These are phyloP conservation scores for Atethmia centrago DNA, from an alignment of 2,888 invertebrate genomes.

Conservation along the genomic window DNA sequence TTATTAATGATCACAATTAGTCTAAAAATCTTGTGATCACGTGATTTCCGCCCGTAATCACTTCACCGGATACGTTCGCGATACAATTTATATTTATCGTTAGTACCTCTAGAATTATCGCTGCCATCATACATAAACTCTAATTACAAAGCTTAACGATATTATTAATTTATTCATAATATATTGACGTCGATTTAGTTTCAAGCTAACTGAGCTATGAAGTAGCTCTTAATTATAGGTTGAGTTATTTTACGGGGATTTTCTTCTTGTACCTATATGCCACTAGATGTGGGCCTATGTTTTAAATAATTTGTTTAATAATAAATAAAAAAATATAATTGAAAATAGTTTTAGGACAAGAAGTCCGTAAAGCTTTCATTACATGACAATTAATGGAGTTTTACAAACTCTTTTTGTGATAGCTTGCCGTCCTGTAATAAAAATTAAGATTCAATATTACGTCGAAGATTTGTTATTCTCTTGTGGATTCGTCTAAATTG, in stretches of 20 bases:
- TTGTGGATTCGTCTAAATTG: neutral
- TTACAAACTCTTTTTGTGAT: too few relatives aligned
- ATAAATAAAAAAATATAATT: neutral
- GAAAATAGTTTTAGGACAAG: neutral
- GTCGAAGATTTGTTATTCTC: too few relatives aligned
- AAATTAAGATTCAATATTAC: too few relatives aligned
- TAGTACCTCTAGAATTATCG: slow-evolving; percentile 50
- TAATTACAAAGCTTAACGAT: slow-evolving; percentile 57
- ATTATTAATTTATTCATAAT: slow-evolving; percentile 60
- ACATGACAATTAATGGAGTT: neutral
- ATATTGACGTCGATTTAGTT: slow-evolving; percentile 45
- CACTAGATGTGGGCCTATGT: neutral
- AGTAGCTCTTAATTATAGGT: slow-evolving; percentile 22
- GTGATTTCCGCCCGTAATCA: slow-evolving; percentile 48
- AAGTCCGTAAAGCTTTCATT: neutral
- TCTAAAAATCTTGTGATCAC: slow-evolving; percentile 43
- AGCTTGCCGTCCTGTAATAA: too few relatives aligned
- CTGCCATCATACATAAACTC: slow-evolving; percentile 47
- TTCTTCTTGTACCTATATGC: neutral
- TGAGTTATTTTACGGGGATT: slow-evolving; percentile 3
- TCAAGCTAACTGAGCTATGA: slow-evolving; percentile 34
- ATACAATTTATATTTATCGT: slow-evolving; percentile 53
- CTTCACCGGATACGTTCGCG: slow-evolving; percentile 47
- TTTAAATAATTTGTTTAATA: neutral
- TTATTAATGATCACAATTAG: slow-evolving; percentile 31